These are phyloP conservation scores for Mobula hypostoma DNA, from an alignment of 2,113 vertebrate genomes.

Conservation along the genomic window DNA sequence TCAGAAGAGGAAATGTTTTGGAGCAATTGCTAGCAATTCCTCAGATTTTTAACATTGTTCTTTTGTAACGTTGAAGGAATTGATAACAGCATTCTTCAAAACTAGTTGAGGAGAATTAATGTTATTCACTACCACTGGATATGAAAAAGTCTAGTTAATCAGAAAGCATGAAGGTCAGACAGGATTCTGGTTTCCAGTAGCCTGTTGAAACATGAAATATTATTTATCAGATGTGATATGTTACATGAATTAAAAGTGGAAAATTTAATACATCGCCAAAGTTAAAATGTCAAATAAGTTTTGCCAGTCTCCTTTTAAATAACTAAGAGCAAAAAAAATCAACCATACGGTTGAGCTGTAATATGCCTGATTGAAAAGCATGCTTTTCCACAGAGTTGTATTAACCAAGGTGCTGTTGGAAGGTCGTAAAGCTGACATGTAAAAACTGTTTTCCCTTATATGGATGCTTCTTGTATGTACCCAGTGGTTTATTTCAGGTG, in stretches of 20 bases:
- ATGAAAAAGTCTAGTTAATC: neutral
- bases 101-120: neutral
- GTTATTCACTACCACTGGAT: neutral
- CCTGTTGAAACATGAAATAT: neutral
- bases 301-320: neutral
- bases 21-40: neutral
- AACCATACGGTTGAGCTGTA: neutral
- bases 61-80: neutral
- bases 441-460: too few species aligned
- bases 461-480: too few species aligned
- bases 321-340: neutral
- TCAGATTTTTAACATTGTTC: constrained; percentile 18
- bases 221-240: constrained; percentile 15
- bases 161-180: neutral
- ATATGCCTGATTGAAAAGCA: too few species aligned
- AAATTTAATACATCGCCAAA: neutral
- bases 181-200: neutral
- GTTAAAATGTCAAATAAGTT: neutral
- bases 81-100: neutral
- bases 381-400: too few species aligned
- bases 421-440: too few species aligned
- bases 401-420: too few species aligned
- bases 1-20: constrained; percentile 14
- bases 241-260: neutral
- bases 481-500: too few species aligned